Conservation (phyloP, 2,113 vertebrate genomes). For the Gallinago media region DNA sequence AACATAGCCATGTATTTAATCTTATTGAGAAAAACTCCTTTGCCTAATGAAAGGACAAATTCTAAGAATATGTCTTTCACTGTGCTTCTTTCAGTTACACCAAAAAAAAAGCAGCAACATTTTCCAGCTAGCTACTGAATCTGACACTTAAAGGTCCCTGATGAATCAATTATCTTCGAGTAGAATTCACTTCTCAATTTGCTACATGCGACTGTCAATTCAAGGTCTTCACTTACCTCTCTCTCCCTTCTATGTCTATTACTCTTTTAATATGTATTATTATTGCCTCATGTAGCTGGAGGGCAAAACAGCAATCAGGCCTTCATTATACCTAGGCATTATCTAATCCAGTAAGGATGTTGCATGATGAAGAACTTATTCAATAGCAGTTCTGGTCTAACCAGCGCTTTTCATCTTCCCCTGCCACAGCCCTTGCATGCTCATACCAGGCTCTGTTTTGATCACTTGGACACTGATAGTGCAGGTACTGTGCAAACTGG, state of each 20-base stretch:
- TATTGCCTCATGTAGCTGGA: background rate
- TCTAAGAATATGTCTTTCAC: background rate
- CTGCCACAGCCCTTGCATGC: background rate
- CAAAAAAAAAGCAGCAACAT: background rate
- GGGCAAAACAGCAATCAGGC: background rate
- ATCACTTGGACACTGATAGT: background rate
- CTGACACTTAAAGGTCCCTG: background rate
- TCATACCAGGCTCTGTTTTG: background rate
- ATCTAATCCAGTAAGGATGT: background rate
- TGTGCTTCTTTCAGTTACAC: background rate
- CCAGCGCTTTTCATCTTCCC: background rate
- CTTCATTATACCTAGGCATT: background rate
- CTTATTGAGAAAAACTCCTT: background rate
- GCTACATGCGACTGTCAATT: background rate
- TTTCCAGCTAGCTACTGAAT: background rate
- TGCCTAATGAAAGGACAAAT: background rate
- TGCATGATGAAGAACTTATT: background rate
- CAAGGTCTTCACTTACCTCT: background rate
- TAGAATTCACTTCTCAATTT: background rate
- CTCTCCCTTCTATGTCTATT: background rate
- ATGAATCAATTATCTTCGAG: conserved; percentile 38
- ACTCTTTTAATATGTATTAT: background rate
- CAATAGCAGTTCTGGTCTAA: background rate
- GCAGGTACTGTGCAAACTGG: background rate
- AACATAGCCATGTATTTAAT: background rate